These are phyloP conservation scores for Lepidothrix coronata DNA, from an alignment of 2,113 vertebrate genomes.

Conservation along the genomic window DNA sequence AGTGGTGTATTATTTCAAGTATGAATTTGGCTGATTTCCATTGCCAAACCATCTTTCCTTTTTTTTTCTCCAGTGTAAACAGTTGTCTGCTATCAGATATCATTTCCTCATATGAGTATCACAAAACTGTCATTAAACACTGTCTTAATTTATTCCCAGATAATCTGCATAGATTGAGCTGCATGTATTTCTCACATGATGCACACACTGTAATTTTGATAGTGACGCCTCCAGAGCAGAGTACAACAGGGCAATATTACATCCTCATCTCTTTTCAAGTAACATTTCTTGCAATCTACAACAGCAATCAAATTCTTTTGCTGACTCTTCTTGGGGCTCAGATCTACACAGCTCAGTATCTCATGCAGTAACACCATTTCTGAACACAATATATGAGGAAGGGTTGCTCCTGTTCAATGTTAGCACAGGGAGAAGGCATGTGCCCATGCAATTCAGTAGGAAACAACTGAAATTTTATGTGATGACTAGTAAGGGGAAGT, in stretches of 20 bases:
- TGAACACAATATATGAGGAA: neutral
- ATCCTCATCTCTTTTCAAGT: neutral
- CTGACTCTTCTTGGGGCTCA: neutral
- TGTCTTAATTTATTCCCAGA: neutral
- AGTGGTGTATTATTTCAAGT: neutral
- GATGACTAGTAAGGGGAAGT: neutral
- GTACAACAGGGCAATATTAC: neutral
- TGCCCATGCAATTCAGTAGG: neutral
- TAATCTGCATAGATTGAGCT: neutral
- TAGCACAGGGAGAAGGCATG: fast-evolving
- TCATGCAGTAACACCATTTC: neutral
- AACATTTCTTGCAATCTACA: neutral
- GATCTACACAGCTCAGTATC: neutral
- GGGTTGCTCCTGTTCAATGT: fast-evolving
- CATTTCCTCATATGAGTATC: neutral
- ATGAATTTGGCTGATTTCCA: neutral
- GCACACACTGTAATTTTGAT: neutral
- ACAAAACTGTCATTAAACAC: neutral
- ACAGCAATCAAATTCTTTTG: neutral
- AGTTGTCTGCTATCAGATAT: neutral
- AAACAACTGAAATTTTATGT: neutral
- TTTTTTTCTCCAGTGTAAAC: neutral
- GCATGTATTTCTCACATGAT: neutral
- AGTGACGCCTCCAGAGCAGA: neutral
- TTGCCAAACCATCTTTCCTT: neutral